Conservation (phyloP, 2,113 vertebrate genomes). For the Rhea americana region DNA sequence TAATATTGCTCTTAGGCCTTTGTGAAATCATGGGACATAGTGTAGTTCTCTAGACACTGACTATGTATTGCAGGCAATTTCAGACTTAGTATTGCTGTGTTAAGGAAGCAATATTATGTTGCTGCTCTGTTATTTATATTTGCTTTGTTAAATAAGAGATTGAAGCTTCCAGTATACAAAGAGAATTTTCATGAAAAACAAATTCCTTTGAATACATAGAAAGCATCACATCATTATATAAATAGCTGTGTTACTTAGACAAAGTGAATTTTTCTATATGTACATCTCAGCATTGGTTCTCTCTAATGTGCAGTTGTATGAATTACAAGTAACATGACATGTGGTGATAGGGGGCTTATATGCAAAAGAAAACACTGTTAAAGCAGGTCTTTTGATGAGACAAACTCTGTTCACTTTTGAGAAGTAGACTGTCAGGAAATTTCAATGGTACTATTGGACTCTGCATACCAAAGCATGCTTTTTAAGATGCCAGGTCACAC, state of each 20-base stretch:
- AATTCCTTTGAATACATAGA: neutral
- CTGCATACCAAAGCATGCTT: neutral
- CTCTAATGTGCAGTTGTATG: neutral
- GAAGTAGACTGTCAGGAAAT: neutral
- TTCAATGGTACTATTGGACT: neutral
- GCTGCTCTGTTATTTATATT: neutral
- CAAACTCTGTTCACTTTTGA: neutral
- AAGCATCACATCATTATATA: neutral
- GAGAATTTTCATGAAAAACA: neutral
- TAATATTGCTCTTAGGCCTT: neutral
- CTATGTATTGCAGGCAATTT: neutral
- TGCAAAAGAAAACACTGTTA: neutral
- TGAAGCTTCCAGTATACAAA: neutral
- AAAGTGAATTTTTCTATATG: neutral
- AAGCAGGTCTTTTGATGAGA: constrained; percentile 5
- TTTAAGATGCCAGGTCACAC: neutral
- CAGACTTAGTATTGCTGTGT: neutral
- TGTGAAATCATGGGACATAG: neutral
- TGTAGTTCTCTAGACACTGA: neutral
- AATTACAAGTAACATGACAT: neutral
- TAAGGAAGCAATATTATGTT: neutral
- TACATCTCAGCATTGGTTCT: neutral
- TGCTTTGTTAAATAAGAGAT: neutral
- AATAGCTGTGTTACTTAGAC: neutral
- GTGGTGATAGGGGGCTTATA: neutral